Percentiles rank a stretch among this genome's conserved stretches.
Conservation (phyloP, 2,797 vertebrate species). For the Masticophis lateralis region DNA sequence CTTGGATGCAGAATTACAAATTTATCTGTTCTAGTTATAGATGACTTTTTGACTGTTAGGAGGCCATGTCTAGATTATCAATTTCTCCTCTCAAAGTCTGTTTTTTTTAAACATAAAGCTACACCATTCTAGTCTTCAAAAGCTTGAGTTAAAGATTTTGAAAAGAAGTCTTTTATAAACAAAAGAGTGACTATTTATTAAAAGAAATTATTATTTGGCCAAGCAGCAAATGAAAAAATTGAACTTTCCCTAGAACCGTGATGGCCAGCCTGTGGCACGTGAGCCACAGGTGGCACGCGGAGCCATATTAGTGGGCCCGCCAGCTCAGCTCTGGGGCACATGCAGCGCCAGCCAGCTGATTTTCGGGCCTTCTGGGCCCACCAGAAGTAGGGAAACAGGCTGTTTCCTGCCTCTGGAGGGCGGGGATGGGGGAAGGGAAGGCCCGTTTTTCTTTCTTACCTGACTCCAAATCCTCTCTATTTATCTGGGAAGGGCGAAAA, state of each 20-base stretch:
- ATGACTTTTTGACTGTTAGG: not conserved
- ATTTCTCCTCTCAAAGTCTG: not conserved
- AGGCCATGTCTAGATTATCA: not conserved
- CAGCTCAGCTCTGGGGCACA: too few species aligned
- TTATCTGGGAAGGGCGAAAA: too few species aligned
- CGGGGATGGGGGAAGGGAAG: too few species aligned
- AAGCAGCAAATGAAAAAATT: not conserved
- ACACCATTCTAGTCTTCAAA: not conserved
- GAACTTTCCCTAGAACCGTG: not conserved
- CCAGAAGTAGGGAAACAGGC: too few species aligned
- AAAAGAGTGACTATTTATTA: not conserved
- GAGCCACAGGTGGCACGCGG: too few species aligned
- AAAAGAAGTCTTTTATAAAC: not conserved
- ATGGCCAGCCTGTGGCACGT: too few species aligned
- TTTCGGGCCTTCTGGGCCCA: too few species aligned
- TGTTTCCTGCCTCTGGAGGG: too few species aligned
- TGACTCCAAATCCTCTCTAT: too few species aligned
- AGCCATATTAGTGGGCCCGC: too few species aligned
- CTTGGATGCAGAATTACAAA: not conserved
- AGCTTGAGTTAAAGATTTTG: not conserved
- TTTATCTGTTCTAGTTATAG: not conserved
- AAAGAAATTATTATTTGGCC: not conserved
- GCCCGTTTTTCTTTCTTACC: too few species aligned
- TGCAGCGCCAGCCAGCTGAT: too few species aligned
- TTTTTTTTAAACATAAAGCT: not conserved